A percentile compares a stretch with the other conserved stretches of the same genome.
These are phyloP conservation scores for Chelmon rostratus DNA, from an alignment of 2,797 vertebrate species.

Conservation along the genomic window DNA sequence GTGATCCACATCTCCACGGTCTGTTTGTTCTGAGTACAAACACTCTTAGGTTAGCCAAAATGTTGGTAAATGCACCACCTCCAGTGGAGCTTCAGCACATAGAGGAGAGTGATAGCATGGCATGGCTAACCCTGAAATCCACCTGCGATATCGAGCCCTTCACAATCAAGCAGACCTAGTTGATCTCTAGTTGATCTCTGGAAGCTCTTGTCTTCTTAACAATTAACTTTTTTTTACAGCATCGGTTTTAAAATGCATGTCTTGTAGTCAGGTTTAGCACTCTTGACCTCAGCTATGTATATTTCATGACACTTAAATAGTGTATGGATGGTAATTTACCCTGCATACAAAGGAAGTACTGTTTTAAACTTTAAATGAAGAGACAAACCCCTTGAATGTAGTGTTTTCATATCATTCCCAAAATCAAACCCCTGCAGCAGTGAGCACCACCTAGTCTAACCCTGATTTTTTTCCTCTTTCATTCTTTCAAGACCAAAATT, in stretches of 20 bases:
- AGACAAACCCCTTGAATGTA: background rate
- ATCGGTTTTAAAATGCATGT: conserved; percentile 9
- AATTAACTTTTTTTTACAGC: background rate
- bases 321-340: background rate
- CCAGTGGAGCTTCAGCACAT: background rate
- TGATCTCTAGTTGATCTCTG: background rate
- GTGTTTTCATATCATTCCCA: background rate
- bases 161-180: background rate
- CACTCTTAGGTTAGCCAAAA: background rate
- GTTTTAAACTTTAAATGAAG: background rate
- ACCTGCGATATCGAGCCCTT: background rate
- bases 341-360: conserved; percentile 5
- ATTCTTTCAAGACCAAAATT: background rate
- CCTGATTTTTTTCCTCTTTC: background rate
- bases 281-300: conserved; percentile 28
- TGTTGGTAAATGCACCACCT: no score
- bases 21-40: background rate
- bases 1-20: background rate
- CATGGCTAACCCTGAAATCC: background rate
- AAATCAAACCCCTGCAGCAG: background rate
- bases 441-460: background rate
- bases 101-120: no score
- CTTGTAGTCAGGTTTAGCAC: background rate
- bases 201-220: background rate
- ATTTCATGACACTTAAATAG: conserved; percentile 28